These are phyloP conservation scores for Plectropomus leopardus DNA, from an alignment of 2,113 vertebrate species.

Conservation along the genomic window DNA sequence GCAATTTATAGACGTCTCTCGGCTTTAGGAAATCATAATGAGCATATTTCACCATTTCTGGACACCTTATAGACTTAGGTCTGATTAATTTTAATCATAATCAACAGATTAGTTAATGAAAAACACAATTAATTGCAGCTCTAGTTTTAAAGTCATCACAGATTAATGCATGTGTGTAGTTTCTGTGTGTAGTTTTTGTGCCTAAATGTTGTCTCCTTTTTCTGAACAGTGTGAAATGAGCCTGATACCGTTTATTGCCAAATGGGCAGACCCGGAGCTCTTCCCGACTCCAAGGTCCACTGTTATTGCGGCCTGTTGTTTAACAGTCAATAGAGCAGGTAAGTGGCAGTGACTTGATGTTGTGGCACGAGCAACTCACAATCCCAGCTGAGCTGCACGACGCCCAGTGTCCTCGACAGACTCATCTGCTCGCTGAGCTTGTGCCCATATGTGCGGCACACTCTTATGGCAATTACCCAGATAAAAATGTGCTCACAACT, in stretches of 20 bases:
- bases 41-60: neutral
- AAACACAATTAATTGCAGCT: no score
- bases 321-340: conserved; percentile 69
- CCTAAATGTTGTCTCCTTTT: neutral
- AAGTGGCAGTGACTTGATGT: conserved; percentile 56
- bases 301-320: conserved; percentile 59
- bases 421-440: neutral
- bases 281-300: conserved; percentile 39
- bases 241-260: conserved; percentile 41
- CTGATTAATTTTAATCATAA: neutral
- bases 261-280: conserved; percentile 28
- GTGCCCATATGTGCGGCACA: neutral
- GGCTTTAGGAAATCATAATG: neutral
- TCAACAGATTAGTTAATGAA: neutral
- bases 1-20: neutral
- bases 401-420: conserved; percentile 13
- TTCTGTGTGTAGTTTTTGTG: neutral
- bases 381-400: conserved; percentile 37
- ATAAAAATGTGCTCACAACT: conserved; percentile 32
- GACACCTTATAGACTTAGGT: neutral
- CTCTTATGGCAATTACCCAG: conserved; percentile 31
- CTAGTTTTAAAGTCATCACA: neutral
- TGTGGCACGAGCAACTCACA: neutral
- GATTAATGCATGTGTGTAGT: neutral
- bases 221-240: conserved; percentile 50